phyloP scores from a whole-genome alignment of 2,888 invertebrate genomes.

The Diabrotica balteata region DNA sequence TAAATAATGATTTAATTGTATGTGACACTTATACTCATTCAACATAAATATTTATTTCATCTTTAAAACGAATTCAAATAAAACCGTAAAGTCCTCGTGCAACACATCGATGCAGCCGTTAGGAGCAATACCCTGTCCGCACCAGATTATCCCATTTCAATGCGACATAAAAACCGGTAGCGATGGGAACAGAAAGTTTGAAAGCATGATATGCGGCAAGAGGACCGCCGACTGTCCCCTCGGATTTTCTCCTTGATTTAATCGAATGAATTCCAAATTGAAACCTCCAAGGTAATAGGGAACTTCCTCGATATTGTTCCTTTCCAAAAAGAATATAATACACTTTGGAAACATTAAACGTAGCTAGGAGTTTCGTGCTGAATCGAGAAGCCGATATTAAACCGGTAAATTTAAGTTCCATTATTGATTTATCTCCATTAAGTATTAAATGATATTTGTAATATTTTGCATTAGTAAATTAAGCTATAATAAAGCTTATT shows the following conservation, averaged over 20 bases:
- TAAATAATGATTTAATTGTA: too few relatives aligned
- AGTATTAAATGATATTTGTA: too few relatives aligned
- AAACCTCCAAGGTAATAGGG: slow-evolving; percentile 26
- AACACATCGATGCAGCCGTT: neutral
- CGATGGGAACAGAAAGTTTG: neutral
- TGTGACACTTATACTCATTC: too few relatives aligned
- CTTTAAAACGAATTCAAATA: too few relatives aligned
- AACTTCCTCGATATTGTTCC: slow-evolving; percentile 26
- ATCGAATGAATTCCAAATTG: slow-evolving; percentile 32
- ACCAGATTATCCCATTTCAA: neutral
- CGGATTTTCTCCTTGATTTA: slow-evolving; percentile 26
- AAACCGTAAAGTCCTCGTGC: neutral
- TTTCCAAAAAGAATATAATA: slow-evolving; percentile 8
- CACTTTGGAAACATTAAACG: slow-evolving; percentile 16
- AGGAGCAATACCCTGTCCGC: neutral
- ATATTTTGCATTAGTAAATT: too few relatives aligned
- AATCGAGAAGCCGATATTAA: neutral
- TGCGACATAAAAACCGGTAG: neutral
- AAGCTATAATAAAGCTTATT: too few relatives aligned
- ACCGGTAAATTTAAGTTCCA: neutral
- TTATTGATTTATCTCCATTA: too few relatives aligned
- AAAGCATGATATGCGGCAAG: slow-evolving; percentile 19
- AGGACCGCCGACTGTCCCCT: slow-evolving; percentile 21
- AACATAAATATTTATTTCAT: too few relatives aligned
- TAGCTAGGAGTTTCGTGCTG: slow-evolving; percentile 2